Conservation (phyloP, 2,797 vertebrate species). For the Fratercula arctica region DNA sequence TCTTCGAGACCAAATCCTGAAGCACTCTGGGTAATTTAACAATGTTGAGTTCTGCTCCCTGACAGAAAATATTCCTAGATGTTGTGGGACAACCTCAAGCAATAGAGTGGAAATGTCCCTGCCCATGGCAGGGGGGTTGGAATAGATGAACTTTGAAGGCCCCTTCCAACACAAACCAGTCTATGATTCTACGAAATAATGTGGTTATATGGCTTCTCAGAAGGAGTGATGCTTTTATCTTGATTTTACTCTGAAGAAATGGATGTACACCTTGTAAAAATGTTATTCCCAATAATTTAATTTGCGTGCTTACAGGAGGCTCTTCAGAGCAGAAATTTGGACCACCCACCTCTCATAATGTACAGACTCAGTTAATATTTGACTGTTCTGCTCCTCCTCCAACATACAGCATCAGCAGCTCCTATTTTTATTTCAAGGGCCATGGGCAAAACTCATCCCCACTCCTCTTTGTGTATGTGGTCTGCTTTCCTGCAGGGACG, state of each 20-base stretch:
- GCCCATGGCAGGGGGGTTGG: neutral
- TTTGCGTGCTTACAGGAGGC: neutral
- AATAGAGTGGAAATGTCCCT: neutral
- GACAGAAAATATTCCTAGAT: neutral
- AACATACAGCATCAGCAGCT: neutral
- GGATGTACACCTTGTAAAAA: neutral
- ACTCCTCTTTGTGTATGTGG: neutral
- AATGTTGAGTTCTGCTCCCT: neutral
- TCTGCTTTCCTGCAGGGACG: neutral
- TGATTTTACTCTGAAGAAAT: neutral
- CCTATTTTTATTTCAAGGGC: neutral
- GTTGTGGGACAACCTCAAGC: neutral
- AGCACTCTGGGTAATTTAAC: neutral
- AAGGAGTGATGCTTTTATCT: neutral
- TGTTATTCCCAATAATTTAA: neutral
- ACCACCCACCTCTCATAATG: neutral
- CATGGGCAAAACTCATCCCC: neutral
- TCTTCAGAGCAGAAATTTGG: neutral
- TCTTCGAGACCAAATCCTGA: neutral
- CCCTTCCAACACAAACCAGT: neutral
- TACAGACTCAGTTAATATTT: neutral
- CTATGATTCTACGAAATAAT: neutral
- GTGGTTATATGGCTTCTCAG: neutral
- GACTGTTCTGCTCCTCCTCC: neutral
- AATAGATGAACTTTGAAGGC: neutral